phyloP scores from a whole-genome alignment of 2,888 invertebrate genomes.

The Caenorhabditis auriculariae region DNA sequence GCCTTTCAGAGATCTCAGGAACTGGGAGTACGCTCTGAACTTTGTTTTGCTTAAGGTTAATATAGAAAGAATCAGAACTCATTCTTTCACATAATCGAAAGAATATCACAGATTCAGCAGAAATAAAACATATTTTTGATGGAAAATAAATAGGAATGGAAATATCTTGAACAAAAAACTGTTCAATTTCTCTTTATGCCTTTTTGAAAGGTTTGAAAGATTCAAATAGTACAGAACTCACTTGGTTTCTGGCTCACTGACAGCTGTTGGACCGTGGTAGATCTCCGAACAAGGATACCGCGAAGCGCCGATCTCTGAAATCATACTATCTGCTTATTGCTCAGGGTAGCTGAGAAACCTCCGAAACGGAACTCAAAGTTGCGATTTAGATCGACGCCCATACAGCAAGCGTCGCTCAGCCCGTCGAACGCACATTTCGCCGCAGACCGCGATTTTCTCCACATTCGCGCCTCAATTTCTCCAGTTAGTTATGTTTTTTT shows the following conservation, averaged over 20 bases:
- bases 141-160: background rate
- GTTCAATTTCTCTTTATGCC: no score
- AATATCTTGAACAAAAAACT: conserved; percentile 1
- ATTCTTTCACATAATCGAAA: background rate
- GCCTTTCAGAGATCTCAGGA: conserved; percentile 42
- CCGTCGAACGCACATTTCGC: conserved; percentile 47
- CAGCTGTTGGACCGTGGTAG: conserved; percentile 56
- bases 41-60: conserved; percentile 2
- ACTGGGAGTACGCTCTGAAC: conserved; percentile 52
- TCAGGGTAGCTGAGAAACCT: no score
- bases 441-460: conserved; percentile 56
- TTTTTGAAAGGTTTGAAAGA: no score
- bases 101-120: background rate
- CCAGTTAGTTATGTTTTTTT: background rate
- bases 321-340: no score
- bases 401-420: conserved; percentile 49
- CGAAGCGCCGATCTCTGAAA: conserved; percentile 56
- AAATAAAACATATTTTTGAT: background rate
- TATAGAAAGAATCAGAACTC: background rate
- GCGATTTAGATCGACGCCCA: conserved; percentile 59
- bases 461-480: conserved; percentile 49
- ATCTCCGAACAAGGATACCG: conserved; percentile 61
- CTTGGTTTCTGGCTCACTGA: conserved; percentile 58
- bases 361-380: conserved; percentile 61
- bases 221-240: conserved; percentile 2